Evolutionary conservation across 2,113 vertebrate species (phyloP), one percentile per base, ranked within the genome.

Genomic region (Maccullochella peelii): DNA sequence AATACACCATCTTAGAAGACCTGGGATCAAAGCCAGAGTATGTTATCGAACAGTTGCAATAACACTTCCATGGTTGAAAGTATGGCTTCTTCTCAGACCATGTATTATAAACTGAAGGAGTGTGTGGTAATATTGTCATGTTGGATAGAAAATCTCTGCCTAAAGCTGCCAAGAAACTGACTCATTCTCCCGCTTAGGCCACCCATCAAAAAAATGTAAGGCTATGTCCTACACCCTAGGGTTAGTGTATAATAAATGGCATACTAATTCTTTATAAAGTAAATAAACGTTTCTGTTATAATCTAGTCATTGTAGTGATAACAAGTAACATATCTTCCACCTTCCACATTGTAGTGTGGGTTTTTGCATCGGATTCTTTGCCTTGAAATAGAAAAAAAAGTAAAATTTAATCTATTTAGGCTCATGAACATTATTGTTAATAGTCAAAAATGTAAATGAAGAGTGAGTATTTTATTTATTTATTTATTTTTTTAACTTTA

Each of bases 1-100:
- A 57, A 18, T 14, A 82, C 47, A 83, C 27, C 79, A 78, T 73
- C 55, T 36, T 59, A 18, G 23, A 59, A 12, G n/a, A 50, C 62
- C 9, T n/a, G 58, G 15, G 65, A 30, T 73, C 50, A 70, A 65
- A 73, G 70, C 57, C 77, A 85, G 42, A 61, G 76, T 57, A 4
- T 54, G 18, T 36, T 25, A 55, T 50, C n/a, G n/a, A 27, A 25
- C 66, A 81, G 16, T 71, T 82, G 58, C 16, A 57, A 20, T 30
- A 62, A 50, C 25, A 59, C 3, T 54, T 50, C 15, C 21, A 16
- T 54, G 25, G 18, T 18, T 49, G 10, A 20, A 62, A 42, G 23
- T 69, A 63, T 23, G n/a, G 10, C 30, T 84, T 33, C 30, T 69
- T 30, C 50, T 55, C 25, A 0, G 27, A 11, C 8, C 36, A 12